A percentile compares a stretch with the other conserved stretches of the same genome.
These are phyloP conservation scores for Ophioninae sp. DNA, from an alignment of 2,888 invertebrate species.

Conservation along the genomic window DNA sequence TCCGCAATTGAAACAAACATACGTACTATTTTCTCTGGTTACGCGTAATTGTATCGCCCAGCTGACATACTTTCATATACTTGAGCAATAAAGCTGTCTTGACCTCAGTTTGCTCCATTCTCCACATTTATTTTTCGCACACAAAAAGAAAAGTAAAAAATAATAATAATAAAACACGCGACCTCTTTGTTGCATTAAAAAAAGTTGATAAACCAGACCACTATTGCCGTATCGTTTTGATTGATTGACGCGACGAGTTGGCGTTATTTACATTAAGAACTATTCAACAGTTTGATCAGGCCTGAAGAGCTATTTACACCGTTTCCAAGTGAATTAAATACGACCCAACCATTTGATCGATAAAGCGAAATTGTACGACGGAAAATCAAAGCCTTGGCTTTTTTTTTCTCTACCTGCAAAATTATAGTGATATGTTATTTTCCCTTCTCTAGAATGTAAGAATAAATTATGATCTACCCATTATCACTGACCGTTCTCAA, in stretches of 20 bases:
- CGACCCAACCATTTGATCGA: background rate
- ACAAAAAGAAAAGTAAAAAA: background rate
- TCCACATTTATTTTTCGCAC: slow-evolving; percentile 3
- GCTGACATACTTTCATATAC: slow-evolving; percentile 1
- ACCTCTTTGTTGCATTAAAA: background rate
- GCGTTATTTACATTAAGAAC: slow-evolving; percentile 28
- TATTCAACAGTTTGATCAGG: slow-evolving; percentile 27
- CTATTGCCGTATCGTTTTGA: slow-evolving; percentile 8
- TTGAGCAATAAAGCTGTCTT: background rate
- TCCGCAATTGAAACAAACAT: slow-evolving; percentile 1
- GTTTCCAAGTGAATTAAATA: background rate
- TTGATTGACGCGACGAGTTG: slow-evolving; percentile 10
- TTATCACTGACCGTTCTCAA: background rate
- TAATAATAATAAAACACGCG: background rate
- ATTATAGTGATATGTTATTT: background rate
- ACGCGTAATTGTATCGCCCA: background rate
- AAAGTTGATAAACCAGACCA: background rate
- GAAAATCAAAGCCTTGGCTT: background rate
- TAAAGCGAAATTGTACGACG: background rate
- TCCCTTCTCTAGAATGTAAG: background rate
- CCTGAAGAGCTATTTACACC: slow-evolving; percentile 36
- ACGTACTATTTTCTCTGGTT: background rate
- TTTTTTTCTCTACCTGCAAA: background rate
- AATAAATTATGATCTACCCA: background rate
- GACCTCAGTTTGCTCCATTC: slow-evolving; percentile 1